These are phyloP conservation scores for Eulemur rubriventer DNA, from an alignment of 2,797 vertebrate genomes.

Conservation along the genomic window DNA sequence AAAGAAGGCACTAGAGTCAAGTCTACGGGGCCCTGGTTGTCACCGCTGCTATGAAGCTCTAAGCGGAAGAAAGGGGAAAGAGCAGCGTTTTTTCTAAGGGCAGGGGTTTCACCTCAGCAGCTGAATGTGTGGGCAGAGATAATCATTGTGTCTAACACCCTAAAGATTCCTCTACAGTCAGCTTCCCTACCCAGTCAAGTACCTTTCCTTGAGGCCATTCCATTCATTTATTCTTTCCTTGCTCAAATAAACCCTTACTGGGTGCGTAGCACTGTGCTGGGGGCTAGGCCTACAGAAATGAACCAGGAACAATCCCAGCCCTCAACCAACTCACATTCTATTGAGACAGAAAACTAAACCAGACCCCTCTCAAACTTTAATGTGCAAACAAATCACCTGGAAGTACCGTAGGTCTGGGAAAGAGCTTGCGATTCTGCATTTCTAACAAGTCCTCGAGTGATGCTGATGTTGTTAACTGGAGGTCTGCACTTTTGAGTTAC, in stretches of 20 bases:
- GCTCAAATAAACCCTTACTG: background rate
- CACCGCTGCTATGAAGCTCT: background rate
- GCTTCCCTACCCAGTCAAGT: background rate
- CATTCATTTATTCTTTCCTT: background rate
- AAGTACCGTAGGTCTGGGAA: background rate
- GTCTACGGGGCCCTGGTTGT: background rate
- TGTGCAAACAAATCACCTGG: background rate
- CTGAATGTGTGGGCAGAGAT: background rate
- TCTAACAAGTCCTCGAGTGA: background rate
- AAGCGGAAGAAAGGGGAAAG: background rate
- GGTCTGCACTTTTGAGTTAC: background rate
- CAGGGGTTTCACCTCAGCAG: background rate
- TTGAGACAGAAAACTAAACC: background rate
- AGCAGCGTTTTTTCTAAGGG: background rate
- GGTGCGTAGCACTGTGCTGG: background rate
- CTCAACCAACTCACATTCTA: background rate
- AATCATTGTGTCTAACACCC: background rate
- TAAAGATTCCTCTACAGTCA: background rate
- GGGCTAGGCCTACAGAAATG: background rate
- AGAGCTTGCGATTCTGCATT: background rate
- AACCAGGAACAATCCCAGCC: background rate
- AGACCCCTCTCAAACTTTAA: background rate
- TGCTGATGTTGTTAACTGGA: background rate
- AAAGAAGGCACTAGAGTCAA: slow-evolving; percentile 19
- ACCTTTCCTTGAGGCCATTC: background rate